These are phyloP conservation scores for Tetramorium parvispinum DNA, from an alignment of 1,140 invertebrate genomes.

Conservation along the genomic window DNA sequence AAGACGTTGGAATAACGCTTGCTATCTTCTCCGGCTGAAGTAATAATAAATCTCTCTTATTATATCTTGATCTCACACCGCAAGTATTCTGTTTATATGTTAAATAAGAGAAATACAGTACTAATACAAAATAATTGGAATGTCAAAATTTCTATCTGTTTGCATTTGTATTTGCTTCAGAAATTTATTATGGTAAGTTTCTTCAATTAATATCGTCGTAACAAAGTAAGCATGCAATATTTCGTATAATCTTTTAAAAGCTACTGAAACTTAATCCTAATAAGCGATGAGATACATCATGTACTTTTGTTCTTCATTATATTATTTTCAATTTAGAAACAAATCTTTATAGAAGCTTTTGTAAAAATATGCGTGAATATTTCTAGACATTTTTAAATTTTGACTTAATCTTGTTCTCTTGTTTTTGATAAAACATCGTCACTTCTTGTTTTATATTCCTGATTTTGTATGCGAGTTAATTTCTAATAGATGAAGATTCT, in stretches of 20 bases:
- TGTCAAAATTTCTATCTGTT: constrained; percentile 2
- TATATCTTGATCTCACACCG: constrained; percentile 1
- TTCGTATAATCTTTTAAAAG: neutral
- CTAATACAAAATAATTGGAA: neutral
- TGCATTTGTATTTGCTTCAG: constrained; percentile 3
- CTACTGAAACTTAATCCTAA: neutral
- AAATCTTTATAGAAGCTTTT: neutral
- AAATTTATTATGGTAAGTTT: constrained; percentile 26
- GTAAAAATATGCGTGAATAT: neutral
- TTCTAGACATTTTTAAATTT: neutral
- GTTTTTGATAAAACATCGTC: neutral
- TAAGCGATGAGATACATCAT: neutral
- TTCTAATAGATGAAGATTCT: neutral
- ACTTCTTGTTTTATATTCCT: neutral
- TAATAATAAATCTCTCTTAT: constrained; percentile 38
- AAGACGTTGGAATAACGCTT: neutral
- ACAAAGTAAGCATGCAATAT: neutral
- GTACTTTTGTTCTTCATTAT: neutral
- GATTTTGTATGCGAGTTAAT: neutral
- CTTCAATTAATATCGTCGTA: neutral
- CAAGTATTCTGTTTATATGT: neutral
- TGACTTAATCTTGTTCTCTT: neutral
- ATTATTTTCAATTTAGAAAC: neutral
- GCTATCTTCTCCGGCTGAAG: neutral
- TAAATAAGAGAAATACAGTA: neutral